These are phyloP conservation scores for Synaphobranchus kaupii DNA, from an alignment of 2,797 vertebrate genomes.

Conservation along the genomic window DNA sequence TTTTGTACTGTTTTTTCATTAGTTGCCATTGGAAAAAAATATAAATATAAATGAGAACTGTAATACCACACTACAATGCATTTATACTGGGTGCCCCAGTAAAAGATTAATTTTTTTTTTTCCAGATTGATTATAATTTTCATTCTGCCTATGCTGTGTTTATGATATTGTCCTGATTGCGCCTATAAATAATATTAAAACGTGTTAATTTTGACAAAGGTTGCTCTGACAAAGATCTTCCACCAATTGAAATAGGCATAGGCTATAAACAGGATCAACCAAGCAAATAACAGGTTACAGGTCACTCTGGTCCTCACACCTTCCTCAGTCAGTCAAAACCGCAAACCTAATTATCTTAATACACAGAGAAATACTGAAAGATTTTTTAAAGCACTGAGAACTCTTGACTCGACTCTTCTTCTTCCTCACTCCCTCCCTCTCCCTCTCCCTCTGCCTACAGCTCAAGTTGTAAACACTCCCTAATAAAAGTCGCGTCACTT, in stretches of 20 bases:
- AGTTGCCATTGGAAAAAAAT: too few relatives aligned
- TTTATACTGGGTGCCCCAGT: too few relatives aligned
- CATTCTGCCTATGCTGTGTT: background rate
- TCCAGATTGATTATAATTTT: background rate
- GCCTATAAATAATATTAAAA: background rate
- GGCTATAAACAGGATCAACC: background rate
- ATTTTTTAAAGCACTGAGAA: background rate
- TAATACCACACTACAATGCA: too few relatives aligned
- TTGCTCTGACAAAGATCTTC: background rate
- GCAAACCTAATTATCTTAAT: background rate
- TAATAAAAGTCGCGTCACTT: conserved; percentile 75
- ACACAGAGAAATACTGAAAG: background rate
- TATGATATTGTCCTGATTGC: background rate
- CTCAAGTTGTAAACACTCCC: conserved; percentile 44
- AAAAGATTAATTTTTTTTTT: background rate
- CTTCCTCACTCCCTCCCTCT: conserved; percentile 28
- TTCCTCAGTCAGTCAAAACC: background rate
- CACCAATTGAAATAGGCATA: background rate
- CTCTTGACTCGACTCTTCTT: background rate
- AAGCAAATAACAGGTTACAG: background rate
- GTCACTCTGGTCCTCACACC: background rate
- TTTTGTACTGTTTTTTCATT: background rate
- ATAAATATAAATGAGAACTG: too few relatives aligned
- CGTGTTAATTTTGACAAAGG: background rate
- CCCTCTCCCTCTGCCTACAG: conserved; percentile 12